These are phyloP conservation scores for Sturnus vulgaris DNA, from an alignment of 2,113 vertebrate genomes.

Conservation along the genomic window DNA sequence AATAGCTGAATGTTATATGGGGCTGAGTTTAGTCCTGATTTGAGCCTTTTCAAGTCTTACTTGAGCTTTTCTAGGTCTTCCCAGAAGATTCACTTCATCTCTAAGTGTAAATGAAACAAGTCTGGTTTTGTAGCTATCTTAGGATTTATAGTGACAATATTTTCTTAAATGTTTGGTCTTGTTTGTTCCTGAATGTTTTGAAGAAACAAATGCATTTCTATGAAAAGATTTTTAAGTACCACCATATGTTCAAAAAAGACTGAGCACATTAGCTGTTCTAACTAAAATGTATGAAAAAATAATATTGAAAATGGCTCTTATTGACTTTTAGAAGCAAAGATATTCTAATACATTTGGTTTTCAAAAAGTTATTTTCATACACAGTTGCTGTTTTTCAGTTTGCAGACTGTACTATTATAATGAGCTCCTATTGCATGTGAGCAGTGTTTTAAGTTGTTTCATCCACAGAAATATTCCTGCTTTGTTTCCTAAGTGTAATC, in stretches of 20 bases:
- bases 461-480: neutral
- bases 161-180: neutral
- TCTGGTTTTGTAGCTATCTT: neutral
- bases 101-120: neutral
- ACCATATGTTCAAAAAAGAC: neutral
- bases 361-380: neutral
- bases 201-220: neutral
- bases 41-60: neutral
- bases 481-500: neutral
- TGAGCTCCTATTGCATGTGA: neutral
- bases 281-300: neutral
- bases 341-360: neutral
- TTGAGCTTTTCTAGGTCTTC: neutral
- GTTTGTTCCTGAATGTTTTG: neutral
- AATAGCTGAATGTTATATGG: neutral
- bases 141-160: neutral
- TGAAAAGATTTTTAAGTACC: neutral
- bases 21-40: neutral
- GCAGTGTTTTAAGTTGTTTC: neutral
- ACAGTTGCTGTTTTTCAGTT: neutral
- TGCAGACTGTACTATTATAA: neutral
- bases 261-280: neutral
- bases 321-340: neutral
- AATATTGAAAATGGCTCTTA: neutral
- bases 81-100: neutral